These are phyloP conservation scores for Maniola jurtina DNA, from an alignment of 1,140 invertebrate genomes.

Conservation along the genomic window DNA sequence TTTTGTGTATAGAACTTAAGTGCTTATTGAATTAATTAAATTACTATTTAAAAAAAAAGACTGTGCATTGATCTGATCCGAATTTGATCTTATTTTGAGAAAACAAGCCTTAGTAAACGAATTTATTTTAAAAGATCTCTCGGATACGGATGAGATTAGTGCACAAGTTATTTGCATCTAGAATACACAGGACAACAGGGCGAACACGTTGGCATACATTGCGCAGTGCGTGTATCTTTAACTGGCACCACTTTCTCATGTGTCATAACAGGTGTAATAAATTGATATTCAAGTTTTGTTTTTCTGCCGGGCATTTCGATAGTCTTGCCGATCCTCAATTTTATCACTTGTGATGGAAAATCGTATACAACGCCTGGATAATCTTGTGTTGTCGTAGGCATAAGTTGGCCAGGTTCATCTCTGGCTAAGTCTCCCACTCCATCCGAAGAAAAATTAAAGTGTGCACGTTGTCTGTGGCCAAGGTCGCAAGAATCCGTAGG, in stretches of 20 bases:
- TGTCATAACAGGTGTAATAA: constrained; percentile 57
- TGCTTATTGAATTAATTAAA: no score
- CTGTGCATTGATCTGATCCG: no score
- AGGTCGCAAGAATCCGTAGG: constrained; percentile 56
- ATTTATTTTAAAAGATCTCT: no score
- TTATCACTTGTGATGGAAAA: constrained; percentile 67
- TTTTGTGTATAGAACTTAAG: background rate
- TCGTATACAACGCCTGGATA: constrained; percentile 63
- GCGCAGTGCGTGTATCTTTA: constrained; percentile 57
- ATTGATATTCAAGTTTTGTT: constrained; percentile 69
- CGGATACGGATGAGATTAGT: background rate
- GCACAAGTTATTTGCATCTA: background rate
- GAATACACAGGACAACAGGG: constrained; percentile 37
- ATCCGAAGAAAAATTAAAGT: constrained; percentile 62
- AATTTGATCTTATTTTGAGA: no score
- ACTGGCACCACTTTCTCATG: constrained; percentile 54
- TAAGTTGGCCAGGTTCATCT: constrained; percentile 58
- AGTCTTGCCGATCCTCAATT: constrained; percentile 59
- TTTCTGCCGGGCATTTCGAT: constrained; percentile 64
- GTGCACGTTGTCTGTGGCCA: constrained; percentile 60
- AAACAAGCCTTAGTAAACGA: no score
- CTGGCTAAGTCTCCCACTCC: constrained; percentile 60
- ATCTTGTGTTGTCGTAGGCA: constrained; percentile 44
- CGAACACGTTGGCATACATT: constrained; percentile 47
- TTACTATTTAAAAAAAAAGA: no score